Conservation (phyloP, 2,888 invertebrate genomes). For the Clivina fossor region DNA sequence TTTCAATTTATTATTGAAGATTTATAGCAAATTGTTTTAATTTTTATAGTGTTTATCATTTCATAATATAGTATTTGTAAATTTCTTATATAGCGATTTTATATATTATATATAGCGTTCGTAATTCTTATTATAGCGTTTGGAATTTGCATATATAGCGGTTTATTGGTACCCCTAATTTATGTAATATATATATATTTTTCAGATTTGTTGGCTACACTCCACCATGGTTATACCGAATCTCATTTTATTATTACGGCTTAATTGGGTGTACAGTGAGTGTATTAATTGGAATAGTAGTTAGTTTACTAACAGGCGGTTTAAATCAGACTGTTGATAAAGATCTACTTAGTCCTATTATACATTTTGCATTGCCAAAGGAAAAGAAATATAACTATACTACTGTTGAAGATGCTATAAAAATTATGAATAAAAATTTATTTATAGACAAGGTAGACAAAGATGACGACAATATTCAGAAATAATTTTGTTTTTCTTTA, state of each 20-base stretch:
- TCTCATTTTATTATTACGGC: conserved; percentile 71
- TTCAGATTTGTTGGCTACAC: conserved; percentile 10
- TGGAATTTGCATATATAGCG: no score
- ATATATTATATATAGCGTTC: no score
- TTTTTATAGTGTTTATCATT: no score
- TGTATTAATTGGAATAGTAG: conserved; percentile 61
- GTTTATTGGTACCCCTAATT: no score
- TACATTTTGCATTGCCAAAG: conserved; percentile 31
- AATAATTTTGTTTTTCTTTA: conserved; percentile 4
- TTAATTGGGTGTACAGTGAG: conserved; percentile 63
- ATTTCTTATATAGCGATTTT: no score
- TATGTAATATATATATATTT: no score
- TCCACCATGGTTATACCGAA: conserved; percentile 56
- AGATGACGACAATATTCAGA: conserved; percentile 15
- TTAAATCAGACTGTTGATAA: conserved; percentile 48
- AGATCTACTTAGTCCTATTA: conserved; percentile 36
- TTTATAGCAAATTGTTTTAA: no score
- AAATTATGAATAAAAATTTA: conserved; percentile 19
- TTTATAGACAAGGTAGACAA: conserved; percentile 3
- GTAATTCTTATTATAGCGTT: no score
- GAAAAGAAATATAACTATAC: conserved; percentile 21
- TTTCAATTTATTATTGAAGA: no score
- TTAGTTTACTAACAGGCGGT: conserved; percentile 63
- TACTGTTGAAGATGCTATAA: conserved; percentile 27
- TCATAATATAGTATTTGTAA: no score